Conservation (phyloP, 1,140 invertebrate species). For the Ceratina calcarata region DNA sequence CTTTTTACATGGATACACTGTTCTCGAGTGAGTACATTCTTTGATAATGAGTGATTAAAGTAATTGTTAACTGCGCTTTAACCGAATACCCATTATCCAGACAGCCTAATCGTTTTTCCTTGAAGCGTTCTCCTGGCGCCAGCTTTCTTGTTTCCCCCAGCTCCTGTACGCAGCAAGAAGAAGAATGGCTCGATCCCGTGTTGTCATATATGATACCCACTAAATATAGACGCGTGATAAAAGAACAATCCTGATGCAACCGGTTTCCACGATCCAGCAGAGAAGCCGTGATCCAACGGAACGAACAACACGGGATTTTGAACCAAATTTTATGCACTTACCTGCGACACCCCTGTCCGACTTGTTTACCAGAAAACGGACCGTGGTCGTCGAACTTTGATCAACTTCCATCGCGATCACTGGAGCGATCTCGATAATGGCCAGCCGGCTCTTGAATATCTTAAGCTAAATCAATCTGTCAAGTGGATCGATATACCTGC, state of each 20-base stretch:
- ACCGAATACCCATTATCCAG: neutral
- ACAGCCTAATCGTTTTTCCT: neutral
- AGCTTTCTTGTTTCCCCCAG: too few relatives aligned
- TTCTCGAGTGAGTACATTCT: neutral
- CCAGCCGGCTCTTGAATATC: neutral
- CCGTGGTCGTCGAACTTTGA: slow-evolving; percentile 39
- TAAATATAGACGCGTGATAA: slow-evolving; percentile 29
- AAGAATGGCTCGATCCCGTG: neutral
- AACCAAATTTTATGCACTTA: slow-evolving; percentile 44
- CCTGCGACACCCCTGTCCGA: neutral
- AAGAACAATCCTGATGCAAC: slow-evolving; percentile 47
- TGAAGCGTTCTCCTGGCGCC: neutral
- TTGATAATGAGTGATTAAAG: neutral
- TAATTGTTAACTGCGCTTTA: neutral
- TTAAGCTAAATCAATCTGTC: neutral
- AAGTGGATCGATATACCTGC: neutral
- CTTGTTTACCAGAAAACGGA: neutral
- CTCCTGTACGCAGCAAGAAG: neutral
- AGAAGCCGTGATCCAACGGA: slow-evolving; percentile 31
- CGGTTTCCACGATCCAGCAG: slow-evolving; percentile 54
- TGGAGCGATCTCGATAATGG: neutral
- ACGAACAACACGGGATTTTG: slow-evolving; percentile 22
- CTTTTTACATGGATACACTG: neutral
- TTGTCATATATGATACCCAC: slow-evolving; percentile 7
- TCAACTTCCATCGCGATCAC: neutral